These are phyloP conservation scores for Choristoneura rosaceana DNA, from an alignment of 2,888 invertebrate species.

Conservation along the genomic window DNA sequence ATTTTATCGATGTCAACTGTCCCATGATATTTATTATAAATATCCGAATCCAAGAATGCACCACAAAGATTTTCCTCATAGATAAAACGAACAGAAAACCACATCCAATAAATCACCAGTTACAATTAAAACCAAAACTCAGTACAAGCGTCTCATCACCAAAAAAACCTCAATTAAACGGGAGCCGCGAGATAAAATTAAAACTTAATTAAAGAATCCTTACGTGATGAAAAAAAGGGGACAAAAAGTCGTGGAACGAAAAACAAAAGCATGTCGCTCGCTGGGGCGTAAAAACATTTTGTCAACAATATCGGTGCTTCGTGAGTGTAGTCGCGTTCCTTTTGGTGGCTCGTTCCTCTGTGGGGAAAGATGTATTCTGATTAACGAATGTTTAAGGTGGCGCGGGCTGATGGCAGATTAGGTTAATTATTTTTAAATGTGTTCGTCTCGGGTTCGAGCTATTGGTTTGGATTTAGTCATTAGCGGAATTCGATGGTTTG, in stretches of 20 bases:
- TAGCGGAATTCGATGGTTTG: background rate
- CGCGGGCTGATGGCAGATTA: constrained; percentile 37
- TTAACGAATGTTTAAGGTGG: constrained; percentile 34
- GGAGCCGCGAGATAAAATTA: constrained; percentile 40
- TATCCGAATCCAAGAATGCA: background rate
- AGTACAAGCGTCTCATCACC: constrained; percentile 1
- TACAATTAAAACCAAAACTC: constrained; percentile 37
- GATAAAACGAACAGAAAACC: constrained; percentile 6
- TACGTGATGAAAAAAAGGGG: constrained; percentile 1
- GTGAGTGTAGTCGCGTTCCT: constrained; percentile 35
- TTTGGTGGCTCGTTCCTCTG: constrained; percentile 22
- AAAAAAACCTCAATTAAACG: constrained; percentile 30
- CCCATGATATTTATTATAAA: too few relatives aligned
- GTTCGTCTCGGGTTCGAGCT: background rate
- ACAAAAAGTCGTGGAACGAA: constrained; percentile 20
- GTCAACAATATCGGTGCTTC: constrained; percentile 41
- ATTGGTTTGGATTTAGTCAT: background rate
- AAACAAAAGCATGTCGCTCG: constrained; percentile 33
- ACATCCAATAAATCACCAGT: constrained; percentile 32
- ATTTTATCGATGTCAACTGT: too few relatives aligned
- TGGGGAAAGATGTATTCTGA: constrained; percentile 41
- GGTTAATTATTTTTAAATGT: constrained; percentile 42
- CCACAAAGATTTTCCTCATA: constrained; percentile 14
- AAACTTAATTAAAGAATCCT: constrained; percentile 42
- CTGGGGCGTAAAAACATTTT: constrained; percentile 43